Percentiles rank a stretch among this genome's conserved stretches.
phyloP scores from a whole-genome alignment of 2,888 invertebrate genomes.

The Sarcophaga carnaria region DNA sequence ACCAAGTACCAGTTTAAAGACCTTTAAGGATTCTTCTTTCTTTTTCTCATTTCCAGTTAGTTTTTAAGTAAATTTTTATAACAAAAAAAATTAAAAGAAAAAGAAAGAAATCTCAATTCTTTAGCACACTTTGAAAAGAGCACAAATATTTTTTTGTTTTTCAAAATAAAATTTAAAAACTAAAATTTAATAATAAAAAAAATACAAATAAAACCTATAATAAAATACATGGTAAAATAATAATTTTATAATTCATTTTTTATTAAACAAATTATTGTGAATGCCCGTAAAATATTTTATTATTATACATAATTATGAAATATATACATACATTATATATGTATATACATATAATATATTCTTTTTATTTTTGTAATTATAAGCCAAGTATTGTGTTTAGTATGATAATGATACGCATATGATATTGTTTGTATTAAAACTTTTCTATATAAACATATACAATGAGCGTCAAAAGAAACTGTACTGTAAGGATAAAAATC shows the following conservation, averaged over 20 bases:
- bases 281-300: conserved; percentile 63
- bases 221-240: conserved; percentile 5
- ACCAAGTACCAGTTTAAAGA: conserved; percentile 51
- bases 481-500: no score
- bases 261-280: conserved; percentile 60
- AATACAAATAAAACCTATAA: conserved; percentile 1
- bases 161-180: conserved; percentile 29
- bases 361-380: conserved; percentile 49
- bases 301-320: conserved; percentile 10
- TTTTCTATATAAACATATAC: conserved; percentile 19
- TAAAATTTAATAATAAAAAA: neutral
- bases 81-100: conserved; percentile 9
- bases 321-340: neutral
- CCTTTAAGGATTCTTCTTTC: conserved; percentile 55
- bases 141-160: conserved; percentile 65
- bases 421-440: conserved; percentile 26
- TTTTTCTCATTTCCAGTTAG: conserved; percentile 34
- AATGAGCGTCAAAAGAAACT: neutral
- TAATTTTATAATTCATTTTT: conserved; percentile 24
- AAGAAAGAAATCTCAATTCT: conserved; percentile 57
- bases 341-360: conserved; percentile 1
- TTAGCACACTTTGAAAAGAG: conserved; percentile 72
- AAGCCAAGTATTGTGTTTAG: conserved; percentile 68
- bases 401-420: conserved; percentile 35
- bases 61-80: conserved; percentile 52